Base-by-base conservation (phyloP, 2,888 invertebrate species). In the Baccha elongata region DNA sequence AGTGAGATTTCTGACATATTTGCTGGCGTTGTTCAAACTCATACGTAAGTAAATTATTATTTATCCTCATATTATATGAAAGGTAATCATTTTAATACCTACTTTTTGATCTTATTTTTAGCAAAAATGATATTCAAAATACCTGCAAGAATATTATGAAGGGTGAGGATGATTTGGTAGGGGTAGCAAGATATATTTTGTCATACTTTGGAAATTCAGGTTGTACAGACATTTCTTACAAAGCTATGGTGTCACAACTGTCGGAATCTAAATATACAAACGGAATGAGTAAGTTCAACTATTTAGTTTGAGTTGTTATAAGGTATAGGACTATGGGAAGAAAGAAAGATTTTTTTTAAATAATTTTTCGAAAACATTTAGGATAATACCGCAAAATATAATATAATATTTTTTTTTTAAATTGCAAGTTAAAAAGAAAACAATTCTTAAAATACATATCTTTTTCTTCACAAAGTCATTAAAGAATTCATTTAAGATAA, bases 1-100 rank as follows among this genome's bases (percentile, higher is more conserved):
- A 68, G 87, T 29, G 84, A 84, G 15, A 88, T 90, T 64, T 88
- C 90, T 0, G 87, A 88, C 60, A 42, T 87, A 2, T 90, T 90
- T 52, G 67, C 89, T 0, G 85, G 87, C 1, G 17, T 89, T 2
- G 90, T 89, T 0, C 90, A 90, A 84, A 87, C 86, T 50, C 89
- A 90, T 84, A 53, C 23, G 89, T 90, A 85, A 50, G 29, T 32
- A 32, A 23, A 23, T 23, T 5, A 23, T 23, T 8, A 32, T 32
- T n/a, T n/a, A n/a, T n/a, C n/a, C n/a, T n/a, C n/a, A n/a, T n/a
- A n/a, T n/a, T n/a, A n/a, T n/a, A n/a, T n/a, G n/a, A n/a, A n/a
- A n/a, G n/a, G n/a, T n/a, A n/a, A n/a, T n/a, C n/a, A n/a, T n/a
- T n/a, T n/a, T n/a, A n/a, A n/a, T n/a, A n/a, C n/a, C n/a, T n/a